phyloP scores from a whole-genome alignment of 2,888 invertebrate genomes.

The Flexamia atlantica region DNA sequence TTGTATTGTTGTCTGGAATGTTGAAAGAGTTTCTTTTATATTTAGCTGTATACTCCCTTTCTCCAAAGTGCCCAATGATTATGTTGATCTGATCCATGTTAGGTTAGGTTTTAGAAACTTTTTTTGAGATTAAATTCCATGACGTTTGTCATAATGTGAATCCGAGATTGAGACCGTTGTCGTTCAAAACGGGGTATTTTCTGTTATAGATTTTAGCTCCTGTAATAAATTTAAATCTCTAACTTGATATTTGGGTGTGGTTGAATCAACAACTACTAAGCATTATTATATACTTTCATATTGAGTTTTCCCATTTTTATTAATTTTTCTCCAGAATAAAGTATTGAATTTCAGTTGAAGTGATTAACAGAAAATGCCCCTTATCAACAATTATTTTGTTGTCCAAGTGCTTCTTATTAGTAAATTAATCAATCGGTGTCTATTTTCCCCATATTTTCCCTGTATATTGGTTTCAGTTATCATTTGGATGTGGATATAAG shows the following conservation, averaged over 20 bases:
- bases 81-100: conserved; percentile 18
- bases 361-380: neutral
- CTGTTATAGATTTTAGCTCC: neutral
- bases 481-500: conserved; percentile 38
- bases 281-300: too few species aligned
- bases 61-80: conserved; percentile 7
- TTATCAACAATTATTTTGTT: neutral
- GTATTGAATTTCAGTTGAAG: neutral
- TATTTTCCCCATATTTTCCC: neutral
- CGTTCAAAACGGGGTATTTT: neutral
- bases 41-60: neutral
- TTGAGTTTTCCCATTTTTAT: too few species aligned
- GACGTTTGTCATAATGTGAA: conserved; percentile 19
- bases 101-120: conserved; percentile 40
- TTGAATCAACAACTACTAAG: too few species aligned
- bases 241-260: too few species aligned
- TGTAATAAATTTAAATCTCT: too few species aligned
- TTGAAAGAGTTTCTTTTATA: neutral
- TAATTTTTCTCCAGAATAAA: too few species aligned
- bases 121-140: conserved; percentile 39
- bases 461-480: neutral
- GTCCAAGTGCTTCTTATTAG: conserved; percentile 35
- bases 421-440: conserved; percentile 14
- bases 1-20: neutral
- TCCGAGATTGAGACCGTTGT: neutral